These are phyloP conservation scores for Dione vanillae DNA, from an alignment of 2,888 invertebrate genomes.

Conservation along the genomic window DNA sequence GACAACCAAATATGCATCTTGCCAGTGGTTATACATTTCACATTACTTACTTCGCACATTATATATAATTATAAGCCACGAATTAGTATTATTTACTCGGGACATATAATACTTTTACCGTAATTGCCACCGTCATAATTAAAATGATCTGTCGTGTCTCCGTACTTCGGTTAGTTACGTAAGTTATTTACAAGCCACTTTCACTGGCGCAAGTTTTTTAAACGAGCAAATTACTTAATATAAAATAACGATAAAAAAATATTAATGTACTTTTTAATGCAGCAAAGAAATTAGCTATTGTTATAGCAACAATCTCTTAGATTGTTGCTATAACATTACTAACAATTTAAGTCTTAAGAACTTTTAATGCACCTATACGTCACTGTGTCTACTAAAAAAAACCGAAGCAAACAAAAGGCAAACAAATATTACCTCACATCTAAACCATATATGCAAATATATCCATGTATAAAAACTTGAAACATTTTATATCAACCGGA, in stretches of 20 bases:
- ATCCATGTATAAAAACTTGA: constrained; percentile 42
- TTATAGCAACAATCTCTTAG: no score
- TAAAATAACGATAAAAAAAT: constrained; percentile 1
- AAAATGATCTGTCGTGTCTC: constrained; percentile 14
- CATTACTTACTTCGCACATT: constrained; percentile 28
- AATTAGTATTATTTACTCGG: neutral
- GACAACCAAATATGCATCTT: constrained; percentile 49
- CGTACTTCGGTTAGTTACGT: constrained; percentile 10
- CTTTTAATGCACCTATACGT: no score
- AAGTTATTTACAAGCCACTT: constrained; percentile 25
- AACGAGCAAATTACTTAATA: constrained; percentile 12
- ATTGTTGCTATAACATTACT: no score
- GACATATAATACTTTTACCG: constrained; percentile 4
- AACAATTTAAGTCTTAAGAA: no score
- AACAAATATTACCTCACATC: neutral
- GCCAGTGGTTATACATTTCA: constrained; percentile 20
- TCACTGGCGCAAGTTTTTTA: constrained; percentile 16
- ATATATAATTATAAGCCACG: neutral
- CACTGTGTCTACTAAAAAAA: neutral
- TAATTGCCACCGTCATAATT: neutral
- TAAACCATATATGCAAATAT: constrained; percentile 10
- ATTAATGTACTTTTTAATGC: neutral
- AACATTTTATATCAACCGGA: constrained; percentile 60
- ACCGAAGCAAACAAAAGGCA: neutral
- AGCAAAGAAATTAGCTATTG: neutral